Evolutionary conservation across 2,113 vertebrate species (phyloP).

Genomic region (Chionomys nivalis): DNA sequence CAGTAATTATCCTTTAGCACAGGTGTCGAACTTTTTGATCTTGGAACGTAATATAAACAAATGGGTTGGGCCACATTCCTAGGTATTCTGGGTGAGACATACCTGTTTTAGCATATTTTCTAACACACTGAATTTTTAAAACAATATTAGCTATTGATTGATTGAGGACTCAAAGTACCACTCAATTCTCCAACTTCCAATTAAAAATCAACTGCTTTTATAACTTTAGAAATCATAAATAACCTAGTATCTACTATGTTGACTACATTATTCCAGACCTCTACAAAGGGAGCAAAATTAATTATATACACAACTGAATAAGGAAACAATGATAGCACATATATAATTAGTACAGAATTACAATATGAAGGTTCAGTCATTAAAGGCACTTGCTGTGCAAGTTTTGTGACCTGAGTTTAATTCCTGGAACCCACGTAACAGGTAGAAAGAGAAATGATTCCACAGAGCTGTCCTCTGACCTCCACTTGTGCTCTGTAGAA

Average conservation of each 20-base stretch:
- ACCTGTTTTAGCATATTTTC: neutral
- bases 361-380: neutral
- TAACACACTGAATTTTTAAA: neutral
- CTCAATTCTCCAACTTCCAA: conserved; percentile 1
- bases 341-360: conserved; percentile 3
- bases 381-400: neutral
- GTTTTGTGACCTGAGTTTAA: neutral
- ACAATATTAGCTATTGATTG: neutral
- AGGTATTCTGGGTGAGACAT: neutral
- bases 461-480: neutral
- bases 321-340: neutral
- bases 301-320: neutral
- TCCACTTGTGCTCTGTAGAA: neutral
- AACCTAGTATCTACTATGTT: neutral
- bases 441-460: neutral
- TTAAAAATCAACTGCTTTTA: conserved; percentile 44
- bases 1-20: neutral
- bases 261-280: neutral
- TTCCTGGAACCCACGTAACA: neutral
- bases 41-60: neutral
- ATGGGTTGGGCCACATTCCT: neutral
- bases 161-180: neutral
- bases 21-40: neutral
- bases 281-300: conserved; percentile 23
- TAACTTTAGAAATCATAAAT: neutral